Evolutionary conservation across 2,888 invertebrate genomes (phyloP).

Genomic region (Chesias legatella): DNA sequence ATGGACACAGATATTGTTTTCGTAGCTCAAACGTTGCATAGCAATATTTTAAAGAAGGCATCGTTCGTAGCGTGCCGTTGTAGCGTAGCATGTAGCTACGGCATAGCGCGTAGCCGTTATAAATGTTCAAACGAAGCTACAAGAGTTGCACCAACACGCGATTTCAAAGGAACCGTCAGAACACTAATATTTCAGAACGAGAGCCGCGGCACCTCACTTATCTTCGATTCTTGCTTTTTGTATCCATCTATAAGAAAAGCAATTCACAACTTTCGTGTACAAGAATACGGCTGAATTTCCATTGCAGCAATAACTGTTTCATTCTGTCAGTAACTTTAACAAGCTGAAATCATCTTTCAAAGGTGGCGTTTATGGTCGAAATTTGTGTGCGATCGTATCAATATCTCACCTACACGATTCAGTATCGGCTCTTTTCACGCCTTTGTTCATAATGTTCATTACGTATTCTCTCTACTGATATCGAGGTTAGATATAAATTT

Average conservation of each 20-base stretch:
- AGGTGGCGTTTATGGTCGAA: constrained; percentile 29
- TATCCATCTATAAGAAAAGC: constrained; percentile 8
- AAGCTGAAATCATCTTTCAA: constrained; percentile 38
- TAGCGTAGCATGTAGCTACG: constrained; percentile 19
- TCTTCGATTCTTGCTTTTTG: constrained; percentile 57
- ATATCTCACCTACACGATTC: constrained; percentile 65
- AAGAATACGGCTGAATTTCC: constrained; percentile 34
- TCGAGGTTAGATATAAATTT: constrained; percentile 68
- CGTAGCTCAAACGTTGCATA: too few species aligned
- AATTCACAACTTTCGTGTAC: constrained; percentile 26
- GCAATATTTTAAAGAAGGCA: too few species aligned
- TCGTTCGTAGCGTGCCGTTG: constrained; percentile 2
- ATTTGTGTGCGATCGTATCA: constrained; percentile 40
- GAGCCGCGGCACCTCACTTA: constrained; percentile 60
- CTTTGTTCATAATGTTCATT: constrained; percentile 76
- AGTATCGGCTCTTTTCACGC: constrained; percentile 68
- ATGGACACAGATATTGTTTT: too few species aligned
- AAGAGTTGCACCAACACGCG: constrained; percentile 47
- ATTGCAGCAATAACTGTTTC: constrained; percentile 31
- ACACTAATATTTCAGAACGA: constrained; percentile 66
- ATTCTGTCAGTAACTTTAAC: constrained; percentile 34
- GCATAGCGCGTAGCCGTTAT: constrained; percentile 25
- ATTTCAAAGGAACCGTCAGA: constrained; percentile 59
- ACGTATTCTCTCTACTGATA: constrained; percentile 71
- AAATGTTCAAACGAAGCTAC: constrained; percentile 43